Evolutionary conservation across 2,888 invertebrate genomes (phyloP), one percentile per base, ranked within the genome.

Genomic region (Phasia obesa): DNA sequence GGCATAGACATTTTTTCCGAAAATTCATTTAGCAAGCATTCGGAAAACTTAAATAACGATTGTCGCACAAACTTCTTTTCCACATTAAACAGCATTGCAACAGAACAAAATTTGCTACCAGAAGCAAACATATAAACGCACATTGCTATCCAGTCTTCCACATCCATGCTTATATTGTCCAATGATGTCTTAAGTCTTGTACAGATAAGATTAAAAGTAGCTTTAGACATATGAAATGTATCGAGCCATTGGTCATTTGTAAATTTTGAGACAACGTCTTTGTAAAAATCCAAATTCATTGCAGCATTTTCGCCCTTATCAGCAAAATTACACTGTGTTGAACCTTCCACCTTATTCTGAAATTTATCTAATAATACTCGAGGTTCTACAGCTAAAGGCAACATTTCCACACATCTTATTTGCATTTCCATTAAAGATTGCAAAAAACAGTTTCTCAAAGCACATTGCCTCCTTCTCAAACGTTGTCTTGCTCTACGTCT

Each of bases 121-220:
- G 88, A 88, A 15, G 91, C 89, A 75, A 91, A 74, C 42, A 89
- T 88, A 71, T 88, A 89, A 2, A 91, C 78, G 0, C 89, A 88
- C 49, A 91, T 80, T 0, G 90, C 90, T 0, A 91, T 87, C 70
- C 88, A 87, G 15, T 89, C 88, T 15, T 91, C 89, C 0, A 88
- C 70, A 5, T 88, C 85, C 6, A 85, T 81, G 2, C 85, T 75
- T 59, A 85, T 84, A 0, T 86, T 85, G n/a, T 84, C 81, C 35
- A 87, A 80, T 19, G 80, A 83, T 73, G 85, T 57, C 17, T 84
- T 84, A 35, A 91, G 69, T 67, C 88, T 86, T 0, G 76, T 77
- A 71, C 90, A 90, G 0, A 91, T 84, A 69, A 87, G 87, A 0
- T 86, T 75, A 21, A 91, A 91, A 1, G 88, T 88, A 38, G 86